Evolutionary conservation across 2,888 invertebrate species (phyloP).

Genomic region (Dasysyrphus tricinctus): DNA sequence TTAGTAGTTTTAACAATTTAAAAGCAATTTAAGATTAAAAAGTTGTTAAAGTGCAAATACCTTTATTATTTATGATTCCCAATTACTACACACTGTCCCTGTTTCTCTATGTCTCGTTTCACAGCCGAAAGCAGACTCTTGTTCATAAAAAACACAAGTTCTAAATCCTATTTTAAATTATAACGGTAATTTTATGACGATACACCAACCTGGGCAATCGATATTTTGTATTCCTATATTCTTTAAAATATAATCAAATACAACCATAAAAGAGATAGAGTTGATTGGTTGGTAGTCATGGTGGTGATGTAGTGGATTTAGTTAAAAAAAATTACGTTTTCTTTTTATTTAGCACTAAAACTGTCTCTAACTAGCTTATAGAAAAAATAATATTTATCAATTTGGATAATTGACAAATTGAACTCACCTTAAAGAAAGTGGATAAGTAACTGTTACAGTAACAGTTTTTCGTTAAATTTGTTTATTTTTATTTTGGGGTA

Average conservation of each 20-base stretch:
- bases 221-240: slow-evolving; percentile 55
- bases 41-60: slow-evolving; percentile 63
- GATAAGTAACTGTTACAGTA: slow-evolving; percentile 54
- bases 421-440: slow-evolving; percentile 76
- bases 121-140: slow-evolving; percentile 42
- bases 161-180: slow-evolving; percentile 44
- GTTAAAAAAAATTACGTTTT: slow-evolving; percentile 44
- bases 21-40: slow-evolving; percentile 44
- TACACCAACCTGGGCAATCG: slow-evolving; percentile 65
- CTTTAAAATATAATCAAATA: slow-evolving; percentile 28
- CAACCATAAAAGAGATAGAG: slow-evolving; percentile 43
- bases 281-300: slow-evolving; percentile 42
- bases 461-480: slow-evolving; percentile 63
- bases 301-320: slow-evolving; percentile 54
- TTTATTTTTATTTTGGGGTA: slow-evolving; percentile 76
- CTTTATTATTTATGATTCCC: slow-evolving; percentile 41
- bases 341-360: slow-evolving; percentile 48
- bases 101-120: slow-evolving; percentile 49
- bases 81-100: slow-evolving; percentile 44
- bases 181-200: slow-evolving; percentile 47
- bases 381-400: slow-evolving; percentile 59
- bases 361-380: slow-evolving; percentile 64
- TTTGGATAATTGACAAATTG: slow-evolving; percentile 61
- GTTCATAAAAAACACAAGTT: slow-evolving; percentile 44
- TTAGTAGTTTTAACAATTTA: slow-evolving; percentile 42